phyloP scores from a whole-genome alignment of 2,113 vertebrate genomes.

The Ochotona curzoniae region DNA sequence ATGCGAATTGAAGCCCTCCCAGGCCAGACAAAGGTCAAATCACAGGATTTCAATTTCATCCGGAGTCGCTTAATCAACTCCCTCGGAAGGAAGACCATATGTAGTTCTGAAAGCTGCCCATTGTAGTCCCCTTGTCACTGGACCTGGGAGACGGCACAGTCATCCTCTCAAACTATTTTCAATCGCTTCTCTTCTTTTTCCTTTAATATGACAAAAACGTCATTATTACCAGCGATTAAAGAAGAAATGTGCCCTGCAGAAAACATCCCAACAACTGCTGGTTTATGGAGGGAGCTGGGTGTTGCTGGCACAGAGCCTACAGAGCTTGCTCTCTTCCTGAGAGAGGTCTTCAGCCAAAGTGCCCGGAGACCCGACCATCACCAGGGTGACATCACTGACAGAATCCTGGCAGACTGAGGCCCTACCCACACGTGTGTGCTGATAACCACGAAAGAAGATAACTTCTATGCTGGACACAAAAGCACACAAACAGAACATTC shows the following conservation, averaged over 20 bases:
- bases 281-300: constrained; percentile 47
- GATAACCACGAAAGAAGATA: neutral
- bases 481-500: neutral
- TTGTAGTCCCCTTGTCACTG: constrained; percentile 87
- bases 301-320: constrained; percentile 36
- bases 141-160: constrained; percentile 86
- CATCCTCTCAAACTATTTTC: constrained; percentile 85
- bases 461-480: neutral
- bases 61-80: constrained; percentile 93
- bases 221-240: constrained; percentile 84
- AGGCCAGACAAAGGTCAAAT: constrained; percentile 93
- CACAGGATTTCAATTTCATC: constrained; percentile 93
- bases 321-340: neutral
- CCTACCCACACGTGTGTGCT: neutral
- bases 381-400: neutral
- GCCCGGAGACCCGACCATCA: neutral
- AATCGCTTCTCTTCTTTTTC: constrained; percentile 80
- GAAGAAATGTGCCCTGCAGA: constrained; percentile 75
- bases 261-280: constrained; percentile 75
- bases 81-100: constrained; percentile 91
- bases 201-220: constrained; percentile 79
- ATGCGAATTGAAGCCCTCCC: constrained; percentile 92
- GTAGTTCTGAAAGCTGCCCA: constrained; percentile 89
- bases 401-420: neutral
- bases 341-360: constrained; percentile 19